These are phyloP conservation scores for Drosophila chauvacae DNA, from an alignment of 1,140 invertebrate genomes.

Conservation along the genomic window DNA sequence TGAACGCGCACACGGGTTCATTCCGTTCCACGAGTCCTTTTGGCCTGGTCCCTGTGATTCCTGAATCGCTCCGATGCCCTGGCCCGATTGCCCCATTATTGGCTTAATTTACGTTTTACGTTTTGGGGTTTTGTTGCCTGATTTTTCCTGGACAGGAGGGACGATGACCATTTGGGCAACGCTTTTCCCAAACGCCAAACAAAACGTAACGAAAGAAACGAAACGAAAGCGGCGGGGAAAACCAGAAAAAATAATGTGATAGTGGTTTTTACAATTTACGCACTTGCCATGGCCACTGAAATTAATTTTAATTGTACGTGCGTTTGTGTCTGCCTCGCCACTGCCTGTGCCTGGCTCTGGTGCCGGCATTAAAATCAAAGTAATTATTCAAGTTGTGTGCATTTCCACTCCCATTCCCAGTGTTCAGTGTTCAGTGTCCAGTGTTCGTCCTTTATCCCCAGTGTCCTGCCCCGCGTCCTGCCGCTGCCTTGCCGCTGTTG, in stretches of 20 bases:
- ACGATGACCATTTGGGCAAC: conserved; percentile 33
- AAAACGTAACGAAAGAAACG: conserved; percentile 3
- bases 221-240: conserved; percentile 10
- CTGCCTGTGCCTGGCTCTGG: conserved; percentile 27
- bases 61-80: conserved; percentile 38
- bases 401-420: conserved; percentile 24
- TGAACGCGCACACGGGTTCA: conserved; percentile 19
- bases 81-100: conserved; percentile 54
- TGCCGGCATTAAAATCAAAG: conserved; percentile 73
- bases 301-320: conserved; percentile 78
- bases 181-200: conserved; percentile 25
- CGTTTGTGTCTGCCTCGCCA: conserved; percentile 31
- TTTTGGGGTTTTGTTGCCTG: conserved; percentile 62
- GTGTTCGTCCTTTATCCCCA: background rate
- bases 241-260: conserved; percentile 75
- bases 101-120: conserved; percentile 80
- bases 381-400: conserved; percentile 78
- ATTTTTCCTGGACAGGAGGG: conserved; percentile 34
- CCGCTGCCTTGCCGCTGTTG: conserved; percentile 3
- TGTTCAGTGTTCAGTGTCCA: background rate
- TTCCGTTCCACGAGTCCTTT: conserved; percentile 33
- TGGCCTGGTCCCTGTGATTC: conserved; percentile 36
- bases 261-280: conserved; percentile 81
- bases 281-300: conserved; percentile 72
- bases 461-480: conserved; percentile 3